Conservation (phyloP, 2,113 vertebrate genomes). For the Carlito syrichta region DNA sequence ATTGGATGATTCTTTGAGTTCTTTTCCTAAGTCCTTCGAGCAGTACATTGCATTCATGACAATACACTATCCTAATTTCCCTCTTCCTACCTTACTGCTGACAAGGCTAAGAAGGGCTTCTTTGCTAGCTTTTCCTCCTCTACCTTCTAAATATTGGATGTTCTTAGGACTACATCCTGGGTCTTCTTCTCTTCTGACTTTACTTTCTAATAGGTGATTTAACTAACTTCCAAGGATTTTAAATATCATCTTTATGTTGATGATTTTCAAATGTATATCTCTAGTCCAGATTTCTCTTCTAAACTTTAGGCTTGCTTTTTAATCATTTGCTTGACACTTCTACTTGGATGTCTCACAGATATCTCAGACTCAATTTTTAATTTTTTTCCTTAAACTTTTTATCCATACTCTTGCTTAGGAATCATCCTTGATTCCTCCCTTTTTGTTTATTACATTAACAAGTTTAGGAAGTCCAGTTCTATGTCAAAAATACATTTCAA, state of each 20-base stretch:
- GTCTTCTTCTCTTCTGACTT: not conserved
- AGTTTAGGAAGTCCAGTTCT: not conserved
- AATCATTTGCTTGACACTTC: no score
- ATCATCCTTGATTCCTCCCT: not conserved
- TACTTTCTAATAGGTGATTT: not conserved
- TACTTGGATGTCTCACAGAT: no score
- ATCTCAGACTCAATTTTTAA: not conserved
- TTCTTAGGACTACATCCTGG: not conserved
- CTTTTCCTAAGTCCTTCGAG: not conserved
- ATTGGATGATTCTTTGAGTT: not conserved
- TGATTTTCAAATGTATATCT: not conserved
- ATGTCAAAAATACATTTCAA: not conserved
- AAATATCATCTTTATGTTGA: not conserved
- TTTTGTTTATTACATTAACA: not conserved
- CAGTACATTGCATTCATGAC: not conserved
- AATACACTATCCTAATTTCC: not conserved
- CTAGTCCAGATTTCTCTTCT: not conserved
- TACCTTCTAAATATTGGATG: not conserved
- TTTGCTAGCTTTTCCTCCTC: not conserved
- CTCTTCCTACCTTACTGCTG: not conserved
- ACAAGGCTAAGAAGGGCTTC: not conserved
- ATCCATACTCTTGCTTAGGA: not conserved
- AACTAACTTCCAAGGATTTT: not conserved
- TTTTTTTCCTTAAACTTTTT: not conserved
- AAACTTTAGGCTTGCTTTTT: slow-evolving; percentile 9